Percentiles rank a stretch among this genome's conserved stretches.
Evolutionary conservation across 2,888 invertebrate species (phyloP).

Genomic region (Cetonia aurata): DNA sequence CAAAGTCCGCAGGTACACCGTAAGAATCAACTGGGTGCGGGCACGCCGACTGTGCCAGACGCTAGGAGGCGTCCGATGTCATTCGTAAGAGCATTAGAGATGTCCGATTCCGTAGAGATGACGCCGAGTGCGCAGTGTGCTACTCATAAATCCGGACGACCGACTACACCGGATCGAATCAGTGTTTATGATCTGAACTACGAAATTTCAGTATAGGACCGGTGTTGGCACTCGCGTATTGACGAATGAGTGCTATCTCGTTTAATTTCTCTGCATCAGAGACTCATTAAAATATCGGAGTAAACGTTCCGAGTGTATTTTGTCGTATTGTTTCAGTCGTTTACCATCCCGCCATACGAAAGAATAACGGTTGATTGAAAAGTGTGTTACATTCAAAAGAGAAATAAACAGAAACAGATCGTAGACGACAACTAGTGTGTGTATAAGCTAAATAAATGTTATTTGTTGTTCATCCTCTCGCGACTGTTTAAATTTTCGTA

Average conservation of each 20-base stretch:
- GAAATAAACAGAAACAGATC: conserved; percentile 26
- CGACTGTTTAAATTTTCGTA: conserved; percentile 59
- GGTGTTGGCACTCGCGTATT: conserved; percentile 64
- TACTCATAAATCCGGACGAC: conserved; percentile 62
- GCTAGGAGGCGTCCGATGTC: conserved; percentile 82
- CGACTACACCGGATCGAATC: conserved; percentile 83
- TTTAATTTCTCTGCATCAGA: conserved; percentile 56
- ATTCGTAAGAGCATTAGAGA: conserved; percentile 89
- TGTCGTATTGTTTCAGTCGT: conserved; percentile 43
- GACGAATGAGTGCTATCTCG: conserved; percentile 62
- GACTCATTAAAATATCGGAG: conserved; percentile 47
- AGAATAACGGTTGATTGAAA: conserved; percentile 28
- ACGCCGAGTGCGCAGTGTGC: conserved; percentile 67
- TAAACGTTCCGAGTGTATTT: conserved; percentile 49
- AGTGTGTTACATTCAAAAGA: conserved; percentile 30
- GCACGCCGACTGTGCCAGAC: conserved; percentile 66
- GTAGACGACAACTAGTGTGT: conserved; percentile 55
- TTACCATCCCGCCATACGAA: conserved; percentile 23
- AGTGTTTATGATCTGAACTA: conserved; percentile 96
- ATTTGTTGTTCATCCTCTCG: conserved; percentile 60
- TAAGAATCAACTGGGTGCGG: conserved; percentile 63
- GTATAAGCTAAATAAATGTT: conserved; percentile 60
- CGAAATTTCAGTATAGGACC: conserved; percentile 91
- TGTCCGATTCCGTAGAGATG: conserved; percentile 90
- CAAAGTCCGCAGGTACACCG: conserved; percentile 72